Evolutionary conservation across 2,113 vertebrate genomes (phyloP), one percentile per base, ranked within the genome.

Genomic region (Callaeas wilsoni): DNA sequence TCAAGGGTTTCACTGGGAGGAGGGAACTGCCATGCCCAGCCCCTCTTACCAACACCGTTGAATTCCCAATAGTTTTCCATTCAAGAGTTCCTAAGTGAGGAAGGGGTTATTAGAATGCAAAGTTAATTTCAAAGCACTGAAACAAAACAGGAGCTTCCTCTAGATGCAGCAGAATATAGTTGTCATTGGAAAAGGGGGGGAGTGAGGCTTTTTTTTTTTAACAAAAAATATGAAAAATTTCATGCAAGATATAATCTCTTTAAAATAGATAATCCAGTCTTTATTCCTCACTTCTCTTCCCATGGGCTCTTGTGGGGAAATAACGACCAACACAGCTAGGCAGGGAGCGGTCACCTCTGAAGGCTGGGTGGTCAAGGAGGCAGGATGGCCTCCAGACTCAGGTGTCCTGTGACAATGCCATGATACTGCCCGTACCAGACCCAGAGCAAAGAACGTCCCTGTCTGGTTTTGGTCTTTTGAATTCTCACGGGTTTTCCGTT

Each of bases 311-410:
- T 37, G 9, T 7, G 12, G 32, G 42, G 22, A 15, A 29, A n/a
- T 39, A 42, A 25, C 35, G 32, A 29, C 33, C 0, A 1, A 16
- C 1, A 0, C 9, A 39, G 41, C 16, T 23, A 26, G 49, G 35
- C 49, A 73, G 57, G 53, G 27, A 52, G 63, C 22, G 63, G 53
- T 37, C 3, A 1, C 9, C 29, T 32, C 20, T 30, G 18, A 8
- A 26, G 23, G 26, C 47, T 44, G 39, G 6, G 8, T 30, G 29
- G 42, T 26, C 9, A 37, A 18, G 56, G 46, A 60, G 37, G 62
- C 33, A 75, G 57, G 30, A 52, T 37, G 57, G n/a, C 29, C 25
- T 74, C 32, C 75, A 39, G 32, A 67, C 11, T 22, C 67, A 52
- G 22, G 26, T 35, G 7, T 18, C 0, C 1, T 46, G 39, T 5